phyloP scores from a whole-genome alignment of 2,888 invertebrate genomes.

The Orthonevra nobilis region DNA sequence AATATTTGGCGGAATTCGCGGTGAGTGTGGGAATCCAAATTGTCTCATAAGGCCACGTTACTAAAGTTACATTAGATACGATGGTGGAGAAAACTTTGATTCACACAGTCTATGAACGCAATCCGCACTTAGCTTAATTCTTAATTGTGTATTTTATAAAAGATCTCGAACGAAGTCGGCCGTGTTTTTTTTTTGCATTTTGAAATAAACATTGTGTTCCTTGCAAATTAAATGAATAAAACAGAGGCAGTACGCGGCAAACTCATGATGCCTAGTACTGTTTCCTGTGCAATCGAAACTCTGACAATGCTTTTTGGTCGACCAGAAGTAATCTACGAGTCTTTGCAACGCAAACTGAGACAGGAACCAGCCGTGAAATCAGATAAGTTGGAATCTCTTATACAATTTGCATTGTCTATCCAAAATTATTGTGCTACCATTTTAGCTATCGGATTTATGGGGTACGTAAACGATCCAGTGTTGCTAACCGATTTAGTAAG shows the following conservation, averaged over 20 bases:
- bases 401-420: constrained; percentile 34
- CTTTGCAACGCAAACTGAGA: constrained; percentile 7
- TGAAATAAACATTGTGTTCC: too few relatives aligned
- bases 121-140: too few relatives aligned
- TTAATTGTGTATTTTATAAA: too few relatives aligned
- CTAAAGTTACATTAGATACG: too few relatives aligned
- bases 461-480: constrained; percentile 40
- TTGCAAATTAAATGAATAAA: too few relatives aligned
- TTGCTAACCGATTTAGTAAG: constrained; percentile 29
- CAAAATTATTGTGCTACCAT: constrained; percentile 47
- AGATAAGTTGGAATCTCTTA: constrained; percentile 31
- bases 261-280: constrained; percentile 55
- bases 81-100: too few relatives aligned
- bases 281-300: constrained; percentile 34
- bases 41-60: too few relatives aligned
- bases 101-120: too few relatives aligned
- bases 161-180: too few relatives aligned
- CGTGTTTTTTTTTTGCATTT: too few relatives aligned
- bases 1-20: too few relatives aligned
- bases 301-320: constrained; percentile 51
- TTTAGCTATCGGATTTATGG: constrained; percentile 21
- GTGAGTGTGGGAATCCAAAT: too few relatives aligned
- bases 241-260: constrained; percentile 47
- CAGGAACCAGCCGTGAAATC: constrained; percentile 16
- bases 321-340: constrained; percentile 35